Base-by-base conservation (phyloP, 2,888 invertebrate species). In the Standfussiana lucernea region DNA sequence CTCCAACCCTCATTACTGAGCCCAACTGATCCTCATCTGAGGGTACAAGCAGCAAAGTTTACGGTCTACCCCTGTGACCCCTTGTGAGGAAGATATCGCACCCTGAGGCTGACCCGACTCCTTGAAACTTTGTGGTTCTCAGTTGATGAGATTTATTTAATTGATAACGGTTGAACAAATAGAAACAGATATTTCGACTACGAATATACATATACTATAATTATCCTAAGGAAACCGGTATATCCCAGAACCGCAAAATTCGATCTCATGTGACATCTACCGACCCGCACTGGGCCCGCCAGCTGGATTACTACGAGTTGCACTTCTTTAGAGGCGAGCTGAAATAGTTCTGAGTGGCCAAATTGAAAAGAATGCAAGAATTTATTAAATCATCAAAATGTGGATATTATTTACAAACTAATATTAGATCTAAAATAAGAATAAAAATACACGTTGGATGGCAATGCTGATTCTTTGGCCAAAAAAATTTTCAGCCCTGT, bases 11-110 rank as follows among this genome's bases (percentile, higher is more conserved):
- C 65, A 56, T 80, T 79, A 80, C 24, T 24, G 32, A 40, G n/a
- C 18, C 15, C 40, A 40, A 37, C 35, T 53, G 78, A 66, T 78
- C 40, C 65, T 42, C 35, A 73, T 73, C 74, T 24, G 18, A 42
- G 42, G 80, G 40, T 66, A 73, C 28, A 37, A 56, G 18, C 40
- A 15, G 42, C 7, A 8, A 79, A 79, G 35, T 79, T 80, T 79
- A 73, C 73, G 80, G 80, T 66, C 65, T 28, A 40, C 59, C 59
- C 59, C 18, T 13, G 56, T 18, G 18, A 28, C 18, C 64, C 32
- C 56, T 73, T 47, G 11, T 40, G 47, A 59, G 35, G 24, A 53
- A 66, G 40, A 79, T 35, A 66, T 79, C 47, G 65, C 73, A 53
- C 80, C 65, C 65, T 59, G 37, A 11, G 65, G 56, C 56, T 64